Base-by-base conservation (phyloP, 1,140 invertebrate species). In the Pogonognathellus flavescens region DNA sequence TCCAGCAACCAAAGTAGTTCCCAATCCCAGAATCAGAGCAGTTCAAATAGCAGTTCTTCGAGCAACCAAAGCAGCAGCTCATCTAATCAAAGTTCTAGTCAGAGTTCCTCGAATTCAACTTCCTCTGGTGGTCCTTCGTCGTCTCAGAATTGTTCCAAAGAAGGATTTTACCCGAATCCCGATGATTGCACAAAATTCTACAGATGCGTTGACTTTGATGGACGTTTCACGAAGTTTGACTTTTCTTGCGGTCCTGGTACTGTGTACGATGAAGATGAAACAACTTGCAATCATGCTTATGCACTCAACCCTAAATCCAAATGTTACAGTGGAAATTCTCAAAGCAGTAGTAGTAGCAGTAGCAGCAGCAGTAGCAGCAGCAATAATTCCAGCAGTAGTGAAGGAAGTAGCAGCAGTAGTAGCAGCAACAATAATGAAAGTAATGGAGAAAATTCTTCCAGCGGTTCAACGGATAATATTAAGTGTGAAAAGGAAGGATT, bases 211-310 rank as follows among this genome's bases (percentile, higher is more conserved):
- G 80, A 81, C n/a, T 81, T 81, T 60, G 66, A 84, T 18, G 83
- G 25, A 7, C 18, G 14, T 50, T 72, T 62, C 41, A 88, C 82
- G 0, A 72, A 92, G 89, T 93, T 94, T 88, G 93, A 94, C 87
- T 96, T 94, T 90, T 91, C 91, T 11, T 96, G 95, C 89, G 93
- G 93, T 22, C 91, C 92, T 59, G 93, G 93, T 85, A 95, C 95
- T 10, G 93, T 94, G 83, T 95, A 94, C 94, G 94, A 95, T 91
- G 92, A 93, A 85, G 90, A 92, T 72, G 91, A 92, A 81, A 91
- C 93, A 90, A 91, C 91, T 13, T 95, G 95, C 89, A 94, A 94
- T 90, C 92, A 94, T 90, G 90, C 91, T 16, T 91, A 91, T 90
- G 91, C 92, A 76, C 93, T 93, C 7, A 83, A 80, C 25, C 81